A percentile compares a stretch with the other conserved stretches of the same genome.
These are phyloP conservation scores for Sarcophaga peregrina DNA, from an alignment of 1,140 invertebrate species.

Conservation along the genomic window DNA sequence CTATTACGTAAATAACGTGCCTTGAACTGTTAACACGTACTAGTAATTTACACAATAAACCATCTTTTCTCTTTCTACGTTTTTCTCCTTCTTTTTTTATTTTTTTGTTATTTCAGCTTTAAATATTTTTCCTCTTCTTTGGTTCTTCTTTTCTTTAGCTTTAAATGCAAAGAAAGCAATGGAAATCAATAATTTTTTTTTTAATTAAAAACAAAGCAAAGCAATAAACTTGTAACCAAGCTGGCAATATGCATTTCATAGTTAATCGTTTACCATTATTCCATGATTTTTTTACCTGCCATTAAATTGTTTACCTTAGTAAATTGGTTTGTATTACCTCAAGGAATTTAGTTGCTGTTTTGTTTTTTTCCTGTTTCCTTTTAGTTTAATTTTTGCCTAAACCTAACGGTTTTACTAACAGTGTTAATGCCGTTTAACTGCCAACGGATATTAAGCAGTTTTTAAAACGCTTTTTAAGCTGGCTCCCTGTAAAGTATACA, in stretches of 20 bases:
- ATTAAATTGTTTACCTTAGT: background rate
- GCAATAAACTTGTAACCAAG: background rate
- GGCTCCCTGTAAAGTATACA: background rate
- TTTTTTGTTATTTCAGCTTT: background rate
- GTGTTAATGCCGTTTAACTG: conserved; percentile 33
- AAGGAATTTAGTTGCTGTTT: background rate
- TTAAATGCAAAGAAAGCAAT: background rate
- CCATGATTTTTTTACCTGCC: background rate
- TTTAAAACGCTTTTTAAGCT: background rate
- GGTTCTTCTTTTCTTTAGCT: background rate
- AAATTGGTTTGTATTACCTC: conserved; percentile 19
- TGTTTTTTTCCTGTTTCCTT: conserved; percentile 9
- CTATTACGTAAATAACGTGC: conserved; percentile 35
- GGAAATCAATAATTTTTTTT: background rate
- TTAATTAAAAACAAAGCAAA: background rate
- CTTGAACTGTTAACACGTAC: conserved; percentile 25
- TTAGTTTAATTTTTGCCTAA: too few relatives aligned
- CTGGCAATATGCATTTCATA: background rate
- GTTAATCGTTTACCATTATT: background rate
- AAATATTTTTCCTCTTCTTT: background rate
- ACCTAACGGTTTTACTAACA: conserved; percentile 30
- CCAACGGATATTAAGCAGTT: conserved; percentile 27
- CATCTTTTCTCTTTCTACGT: background rate
- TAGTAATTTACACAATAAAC: conserved; percentile 28
- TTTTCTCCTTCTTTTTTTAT: background rate